phyloP scores from a whole-genome alignment of 1,140 invertebrate genomes.

The Steinernema feltiae region DNA sequence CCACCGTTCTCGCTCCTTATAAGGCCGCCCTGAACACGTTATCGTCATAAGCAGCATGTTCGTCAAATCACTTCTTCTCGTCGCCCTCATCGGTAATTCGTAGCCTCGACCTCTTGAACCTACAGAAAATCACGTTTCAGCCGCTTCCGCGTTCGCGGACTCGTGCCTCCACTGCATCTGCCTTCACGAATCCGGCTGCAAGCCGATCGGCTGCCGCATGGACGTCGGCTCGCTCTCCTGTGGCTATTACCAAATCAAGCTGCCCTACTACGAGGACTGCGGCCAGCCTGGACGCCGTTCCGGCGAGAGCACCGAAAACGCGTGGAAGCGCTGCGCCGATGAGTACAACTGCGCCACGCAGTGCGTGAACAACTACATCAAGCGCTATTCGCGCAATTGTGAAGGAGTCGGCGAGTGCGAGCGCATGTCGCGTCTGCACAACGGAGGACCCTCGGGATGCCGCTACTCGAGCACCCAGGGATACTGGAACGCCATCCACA shows the following conservation, averaged over 20 bases:
- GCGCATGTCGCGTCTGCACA: constrained; percentile 56
- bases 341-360: constrained; percentile 50
- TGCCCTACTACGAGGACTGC: constrained; percentile 54
- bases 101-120: background rate
- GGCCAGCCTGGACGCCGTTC: constrained; percentile 31
- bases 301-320: constrained; percentile 40
- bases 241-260: constrained; percentile 56
- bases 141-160: background rate
- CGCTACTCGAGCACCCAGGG: constrained; percentile 34
- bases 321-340: constrained; percentile 50
- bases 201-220: constrained; percentile 51
- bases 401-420: constrained; percentile 41
- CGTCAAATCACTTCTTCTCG: constrained; percentile 6
- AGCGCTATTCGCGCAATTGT: constrained; percentile 27
- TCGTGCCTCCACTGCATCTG: constrained; percentile 39
- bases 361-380: constrained; percentile 45
- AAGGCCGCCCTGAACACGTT: background rate
- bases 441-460: constrained; percentile 57
- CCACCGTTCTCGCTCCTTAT: background rate
- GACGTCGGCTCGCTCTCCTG: constrained; percentile 56
- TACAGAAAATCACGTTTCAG: constrained; percentile 43
- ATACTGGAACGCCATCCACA: constrained; percentile 50
- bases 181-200: constrained; percentile 49
- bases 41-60: background rate
- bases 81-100: background rate